Evolutionary conservation across 2,113 vertebrate species (phyloP).

Genomic region (Cryptomyrus ogoouensis): DNA sequence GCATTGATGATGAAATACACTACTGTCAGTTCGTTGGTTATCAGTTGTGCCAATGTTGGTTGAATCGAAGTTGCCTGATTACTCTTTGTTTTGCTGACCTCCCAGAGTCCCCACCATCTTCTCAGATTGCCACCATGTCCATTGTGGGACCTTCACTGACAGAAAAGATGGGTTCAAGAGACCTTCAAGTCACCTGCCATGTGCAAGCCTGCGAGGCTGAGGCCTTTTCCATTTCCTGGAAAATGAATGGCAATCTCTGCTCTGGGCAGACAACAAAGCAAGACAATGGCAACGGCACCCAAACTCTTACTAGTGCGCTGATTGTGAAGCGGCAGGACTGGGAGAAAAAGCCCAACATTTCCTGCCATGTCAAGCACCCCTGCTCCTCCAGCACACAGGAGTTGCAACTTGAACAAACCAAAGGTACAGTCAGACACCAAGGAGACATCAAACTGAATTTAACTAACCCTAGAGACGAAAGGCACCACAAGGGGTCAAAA

Average conservation of each 20-base stretch:
- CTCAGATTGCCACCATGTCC: slow-evolving; percentile 36
- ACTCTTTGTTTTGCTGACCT: background rate
- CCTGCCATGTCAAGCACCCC: slow-evolving; percentile 47
- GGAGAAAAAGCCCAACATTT: slow-evolving; percentile 35
- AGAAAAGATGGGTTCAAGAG: background rate
- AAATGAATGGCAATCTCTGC: background rate
- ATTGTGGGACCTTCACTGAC: slow-evolving; percentile 35
- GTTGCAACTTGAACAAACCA: slow-evolving; percentile 39
- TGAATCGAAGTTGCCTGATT: background rate
- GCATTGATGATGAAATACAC: background rate
- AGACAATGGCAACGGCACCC: slow-evolving; percentile 46
- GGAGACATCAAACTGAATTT: background rate
- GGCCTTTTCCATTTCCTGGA: slow-evolving; percentile 50
- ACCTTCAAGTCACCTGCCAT: slow-evolving; percentile 47
- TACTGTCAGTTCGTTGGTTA: background rate
- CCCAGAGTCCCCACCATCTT: slow-evolving; percentile 41
- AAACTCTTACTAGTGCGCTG: slow-evolving; percentile 42
- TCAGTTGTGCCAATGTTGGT: background rate
- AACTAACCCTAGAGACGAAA: background rate
- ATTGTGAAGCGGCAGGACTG: slow-evolving; percentile 34
- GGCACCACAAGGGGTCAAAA: background rate
- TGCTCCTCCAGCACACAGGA: slow-evolving; percentile 32
- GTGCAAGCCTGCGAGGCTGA: slow-evolving; percentile 37
- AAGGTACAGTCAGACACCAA: slow-evolving; percentile 35
- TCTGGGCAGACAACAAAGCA: fast-evolving